Conservation (phyloP, 2,888 invertebrate species). For the Falcaria lacertinaria region DNA sequence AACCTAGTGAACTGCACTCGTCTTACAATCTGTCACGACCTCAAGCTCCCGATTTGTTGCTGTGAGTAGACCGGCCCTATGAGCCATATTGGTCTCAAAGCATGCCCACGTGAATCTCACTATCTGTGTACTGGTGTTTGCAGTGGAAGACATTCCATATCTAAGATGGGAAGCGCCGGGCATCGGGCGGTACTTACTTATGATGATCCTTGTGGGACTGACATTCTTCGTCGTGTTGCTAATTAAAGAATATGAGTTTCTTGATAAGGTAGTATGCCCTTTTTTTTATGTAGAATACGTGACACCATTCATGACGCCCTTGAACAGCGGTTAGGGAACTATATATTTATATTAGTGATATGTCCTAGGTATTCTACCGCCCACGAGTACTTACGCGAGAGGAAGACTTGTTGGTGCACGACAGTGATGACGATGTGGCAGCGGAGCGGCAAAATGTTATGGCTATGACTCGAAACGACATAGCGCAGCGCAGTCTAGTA, state of each 20-base stretch:
- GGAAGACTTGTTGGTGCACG: constrained; percentile 28
- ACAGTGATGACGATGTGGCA: constrained; percentile 75
- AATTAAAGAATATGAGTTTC: constrained; percentile 81
- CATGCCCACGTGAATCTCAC: background rate
- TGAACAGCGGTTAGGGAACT: too few relatives aligned
- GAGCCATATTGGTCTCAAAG: background rate
- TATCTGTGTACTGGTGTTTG: constrained; percentile 7
- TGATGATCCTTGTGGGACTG: constrained; percentile 80
- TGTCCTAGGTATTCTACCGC: constrained; percentile 40
- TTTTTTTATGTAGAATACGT: too few relatives aligned
- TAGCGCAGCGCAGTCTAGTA: constrained; percentile 75
- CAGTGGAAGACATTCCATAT: constrained; percentile 76
- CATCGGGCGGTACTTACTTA: constrained; percentile 85
- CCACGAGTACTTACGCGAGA: constrained; percentile 31
- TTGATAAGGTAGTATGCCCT: constrained; percentile 61
- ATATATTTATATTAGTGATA: background rate
- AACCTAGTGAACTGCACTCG: constrained; percentile 57
- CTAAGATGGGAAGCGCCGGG: constrained; percentile 85
- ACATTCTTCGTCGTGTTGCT: constrained; percentile 81
- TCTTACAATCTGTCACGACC: constrained; percentile 48
- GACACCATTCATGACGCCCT: too few relatives aligned
- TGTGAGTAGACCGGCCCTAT: constrained; percentile 48
- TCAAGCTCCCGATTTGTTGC: constrained; percentile 65
- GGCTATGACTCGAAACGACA: constrained; percentile 51
- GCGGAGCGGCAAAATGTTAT: constrained; percentile 73